These are phyloP conservation scores for Troides oblongomaculatus DNA, from an alignment of 2,888 invertebrate genomes.

Conservation along the genomic window DNA sequence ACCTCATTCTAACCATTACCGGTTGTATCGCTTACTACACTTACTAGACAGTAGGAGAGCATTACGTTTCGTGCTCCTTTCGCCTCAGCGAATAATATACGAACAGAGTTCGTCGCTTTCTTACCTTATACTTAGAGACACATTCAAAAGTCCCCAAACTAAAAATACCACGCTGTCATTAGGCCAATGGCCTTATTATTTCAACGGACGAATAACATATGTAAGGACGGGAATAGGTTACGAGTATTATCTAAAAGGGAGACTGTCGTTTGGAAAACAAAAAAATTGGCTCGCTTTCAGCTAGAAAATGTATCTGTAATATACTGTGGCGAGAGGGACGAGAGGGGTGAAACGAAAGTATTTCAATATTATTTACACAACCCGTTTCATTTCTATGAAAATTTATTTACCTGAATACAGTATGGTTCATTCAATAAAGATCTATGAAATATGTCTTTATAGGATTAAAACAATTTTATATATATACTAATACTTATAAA, in stretches of 20 bases:
- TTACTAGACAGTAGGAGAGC: too few species aligned
- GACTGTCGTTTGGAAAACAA: slow-evolving; percentile 50
- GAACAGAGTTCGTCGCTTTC: slow-evolving; percentile 30
- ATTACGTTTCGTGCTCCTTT: too few species aligned
- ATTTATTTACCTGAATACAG: too few species aligned
- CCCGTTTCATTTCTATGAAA: too few species aligned
- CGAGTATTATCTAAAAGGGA: slow-evolving; percentile 72
- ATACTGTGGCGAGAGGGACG: slow-evolving; percentile 41
- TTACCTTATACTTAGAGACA: slow-evolving; percentile 48
- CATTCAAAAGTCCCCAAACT: slow-evolving; percentile 59
- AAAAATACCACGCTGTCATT: slow-evolving; percentile 71
- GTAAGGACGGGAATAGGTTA: slow-evolving; percentile 71
- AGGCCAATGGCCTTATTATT: slow-evolving; percentile 79
- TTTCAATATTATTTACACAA: neutral
- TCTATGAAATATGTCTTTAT: too few species aligned
- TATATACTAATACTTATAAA: too few species aligned
- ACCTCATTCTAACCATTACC: too few species aligned
- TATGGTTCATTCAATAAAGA: too few species aligned
- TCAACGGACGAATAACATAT: slow-evolving; percentile 75
- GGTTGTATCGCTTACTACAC: too few species aligned
- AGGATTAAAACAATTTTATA: too few species aligned
- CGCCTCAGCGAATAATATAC: too few species aligned
- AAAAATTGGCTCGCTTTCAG: slow-evolving; percentile 68
- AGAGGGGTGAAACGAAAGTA: slow-evolving; percentile 38
- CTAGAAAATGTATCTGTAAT: slow-evolving; percentile 54